These are phyloP conservation scores for Melanotaenia nigrans DNA, from an alignment of 2,797 vertebrate species.

Conservation along the genomic window DNA sequence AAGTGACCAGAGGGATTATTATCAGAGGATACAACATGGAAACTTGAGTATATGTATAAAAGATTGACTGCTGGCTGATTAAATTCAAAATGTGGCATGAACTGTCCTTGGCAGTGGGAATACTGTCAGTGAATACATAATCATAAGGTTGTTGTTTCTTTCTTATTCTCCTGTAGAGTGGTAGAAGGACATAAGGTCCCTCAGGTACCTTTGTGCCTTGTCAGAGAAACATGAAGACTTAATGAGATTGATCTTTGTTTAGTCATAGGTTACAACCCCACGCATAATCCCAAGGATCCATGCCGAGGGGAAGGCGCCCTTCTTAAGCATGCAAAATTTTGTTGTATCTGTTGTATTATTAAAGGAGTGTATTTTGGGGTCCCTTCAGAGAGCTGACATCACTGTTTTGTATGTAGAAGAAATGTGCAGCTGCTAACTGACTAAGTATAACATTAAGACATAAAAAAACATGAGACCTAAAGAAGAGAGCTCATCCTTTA, in stretches of 20 bases:
- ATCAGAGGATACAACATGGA: conserved; percentile 22
- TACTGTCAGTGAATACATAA: conserved; percentile 47
- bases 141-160: conserved; percentile 14
- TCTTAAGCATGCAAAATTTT: conserved; percentile 2
- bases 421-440: too few species aligned
- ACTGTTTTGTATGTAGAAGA: background rate
- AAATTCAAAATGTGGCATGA: conserved; percentile 18
- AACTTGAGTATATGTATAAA: conserved; percentile 13
- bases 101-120: conserved; percentile 37
- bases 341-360: conserved; percentile 5
- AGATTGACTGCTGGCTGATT: conserved; percentile 26
- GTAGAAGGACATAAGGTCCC: conserved; percentile 45
- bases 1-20: conserved; percentile 13
- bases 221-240: conserved; percentile 23
- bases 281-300: background rate
- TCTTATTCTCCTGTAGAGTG: conserved; percentile 32
- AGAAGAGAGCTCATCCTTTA: too few species aligned
- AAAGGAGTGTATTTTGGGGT: background rate
- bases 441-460: too few species aligned
- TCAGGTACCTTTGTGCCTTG: conserved; percentile 9
- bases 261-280: background rate
- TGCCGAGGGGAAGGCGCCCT: background rate
- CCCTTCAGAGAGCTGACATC: background rate
- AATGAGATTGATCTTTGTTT: conserved; percentile 42
- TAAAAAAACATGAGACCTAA: too few species aligned